phyloP scores from a whole-genome alignment of 2,797 vertebrate species.

The Alauda arvensis region DNA sequence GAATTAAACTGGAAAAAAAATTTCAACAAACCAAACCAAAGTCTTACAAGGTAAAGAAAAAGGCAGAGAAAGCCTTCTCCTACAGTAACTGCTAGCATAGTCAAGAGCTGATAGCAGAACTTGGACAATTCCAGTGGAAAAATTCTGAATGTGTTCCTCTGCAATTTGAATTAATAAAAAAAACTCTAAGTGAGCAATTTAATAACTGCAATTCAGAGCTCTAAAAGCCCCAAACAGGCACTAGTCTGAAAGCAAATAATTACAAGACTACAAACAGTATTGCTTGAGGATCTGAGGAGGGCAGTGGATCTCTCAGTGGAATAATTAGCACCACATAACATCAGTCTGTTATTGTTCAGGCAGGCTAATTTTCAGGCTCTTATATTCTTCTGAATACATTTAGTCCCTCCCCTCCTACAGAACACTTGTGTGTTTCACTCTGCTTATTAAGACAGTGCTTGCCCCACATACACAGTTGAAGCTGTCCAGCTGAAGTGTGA shows the following conservation, averaged over 20 bases:
- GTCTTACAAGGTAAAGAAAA: neutral
- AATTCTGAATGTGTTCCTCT: neutral
- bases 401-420: neutral
- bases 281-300: neutral
- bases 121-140: neutral
- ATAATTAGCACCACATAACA: neutral
- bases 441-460: accelerated
- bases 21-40: neutral
- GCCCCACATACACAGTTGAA: accelerated
- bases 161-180: neutral
- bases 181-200: neutral
- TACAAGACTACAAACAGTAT: neutral
- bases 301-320: neutral
- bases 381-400: neutral
- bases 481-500: accelerated
- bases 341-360: neutral
- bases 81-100: neutral
- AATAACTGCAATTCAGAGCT: slow-evolving; percentile 1
- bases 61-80: neutral
- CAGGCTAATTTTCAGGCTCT: neutral
- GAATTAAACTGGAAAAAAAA: neutral
- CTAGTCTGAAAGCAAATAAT: slow-evolving; percentile 26
- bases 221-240: neutral
- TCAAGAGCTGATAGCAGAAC: neutral
- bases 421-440: neutral